A percentile compares a stretch with the other conserved stretches of the same genome.
Conservation (phyloP, 2,797 vertebrate genomes). For the Spinibarbus caldwelli region DNA sequence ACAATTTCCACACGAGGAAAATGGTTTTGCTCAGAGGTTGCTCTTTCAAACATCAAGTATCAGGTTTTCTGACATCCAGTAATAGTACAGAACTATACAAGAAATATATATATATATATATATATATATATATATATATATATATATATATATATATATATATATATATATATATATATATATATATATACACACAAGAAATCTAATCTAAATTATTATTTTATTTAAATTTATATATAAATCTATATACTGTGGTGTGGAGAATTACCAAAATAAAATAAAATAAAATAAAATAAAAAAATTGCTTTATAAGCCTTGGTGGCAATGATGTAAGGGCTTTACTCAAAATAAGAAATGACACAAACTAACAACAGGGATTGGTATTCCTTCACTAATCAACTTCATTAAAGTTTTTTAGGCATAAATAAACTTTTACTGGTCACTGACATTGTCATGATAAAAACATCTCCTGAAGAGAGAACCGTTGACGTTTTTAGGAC, state of each 20-base stretch:
- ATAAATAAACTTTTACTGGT: not conserved
- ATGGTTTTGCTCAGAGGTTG: not conserved
- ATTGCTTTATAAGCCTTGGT: not conserved
- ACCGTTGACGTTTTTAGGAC: not conserved
- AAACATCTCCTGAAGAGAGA: not conserved
- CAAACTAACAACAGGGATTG: not conserved
- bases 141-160: too few species aligned
- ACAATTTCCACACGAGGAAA: not conserved
- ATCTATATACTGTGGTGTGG: too few species aligned
- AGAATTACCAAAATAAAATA: too few species aligned
- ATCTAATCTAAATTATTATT: too few species aligned
- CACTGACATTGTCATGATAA: not conserved
- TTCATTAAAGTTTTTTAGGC: not conserved
- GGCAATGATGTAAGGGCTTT: not conserved
- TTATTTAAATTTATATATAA: too few species aligned
- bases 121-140: too few species aligned
- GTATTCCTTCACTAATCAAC: not conserved
- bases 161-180: too few species aligned
- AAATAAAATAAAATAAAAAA: not conserved
- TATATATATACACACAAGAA: too few species aligned
- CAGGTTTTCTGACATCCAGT: not conserved
- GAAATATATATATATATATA: too few species aligned
- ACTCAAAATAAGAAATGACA: slow-evolving; percentile 2
- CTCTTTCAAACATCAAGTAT: not conserved
- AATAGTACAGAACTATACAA: not conserved